Evolutionary conservation across 2,888 invertebrate species (phyloP), one percentile per base, ranked within the genome.

Genomic region (Portevinia maculata): DNA sequence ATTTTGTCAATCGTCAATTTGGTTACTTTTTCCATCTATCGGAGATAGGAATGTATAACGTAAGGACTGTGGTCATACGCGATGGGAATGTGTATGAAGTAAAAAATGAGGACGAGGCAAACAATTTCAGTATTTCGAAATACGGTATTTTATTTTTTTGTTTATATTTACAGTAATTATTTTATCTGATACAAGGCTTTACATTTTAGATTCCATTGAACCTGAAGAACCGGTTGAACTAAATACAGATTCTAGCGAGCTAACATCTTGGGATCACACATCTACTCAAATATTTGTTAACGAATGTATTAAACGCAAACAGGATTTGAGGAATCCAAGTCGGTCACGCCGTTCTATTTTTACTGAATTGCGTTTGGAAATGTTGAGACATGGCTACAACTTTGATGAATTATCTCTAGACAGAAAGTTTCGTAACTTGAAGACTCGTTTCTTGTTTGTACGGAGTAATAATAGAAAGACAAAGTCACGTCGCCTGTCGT

Each of bases 381-480:
- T 64, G 50, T 1, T 39, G 39, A 7, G 6, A 15, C 37, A 64
- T 5, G 50, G 50, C n/a, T 64, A 39, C 39, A n/a, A 64, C 24
- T 50, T 64, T 1, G 19, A 50, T 39, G 50, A 50, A 9, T 0
- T 5, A 9, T 24, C 39, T 39, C 28, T 50, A 1, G 17, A 50
- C 9, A 24, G 50, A 64, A 64, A 64, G 28, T 64, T 64, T 24
- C 53, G 53, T 5, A 52, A 65, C 11, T 53, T 65, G 11, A 65
- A 53, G 28, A 41, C 53, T 8, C 50, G 34, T 8, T 64, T 28
- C n/a, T 50, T 28, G 3, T 39, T 17, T 19, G 5, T 64, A 0
- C 32, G 34, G 15, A 15, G 13, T 9, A 34, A 13, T 11, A 34
- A 34, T 9, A 15, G 15, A 0, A 41, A 17, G 3, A 19, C 9